These are phyloP conservation scores for Helicoverpa armigera DNA, from an alignment of 1,140 invertebrate species.

Conservation along the genomic window DNA sequence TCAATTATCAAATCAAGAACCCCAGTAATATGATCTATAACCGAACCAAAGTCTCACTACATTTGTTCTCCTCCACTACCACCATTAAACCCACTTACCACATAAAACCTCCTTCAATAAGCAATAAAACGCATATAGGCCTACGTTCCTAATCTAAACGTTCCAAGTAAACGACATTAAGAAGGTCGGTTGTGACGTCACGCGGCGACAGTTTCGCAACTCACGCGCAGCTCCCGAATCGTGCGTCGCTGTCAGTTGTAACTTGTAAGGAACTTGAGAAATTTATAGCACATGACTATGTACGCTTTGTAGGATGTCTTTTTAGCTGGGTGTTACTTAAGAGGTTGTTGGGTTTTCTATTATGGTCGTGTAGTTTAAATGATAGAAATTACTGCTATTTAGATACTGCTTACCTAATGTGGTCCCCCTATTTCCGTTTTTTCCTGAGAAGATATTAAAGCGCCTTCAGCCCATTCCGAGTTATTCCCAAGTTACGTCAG, in stretches of 20 bases:
- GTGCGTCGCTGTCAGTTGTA: conserved; percentile 4
- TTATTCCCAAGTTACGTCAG: too few relatives aligned
- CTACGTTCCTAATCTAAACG: conserved; percentile 21
- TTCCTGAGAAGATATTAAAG: too few relatives aligned
- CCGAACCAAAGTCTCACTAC: too few relatives aligned
- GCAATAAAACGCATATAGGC: background rate
- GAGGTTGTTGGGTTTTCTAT: background rate
- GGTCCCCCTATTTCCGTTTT: too few relatives aligned
- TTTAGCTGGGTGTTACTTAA: background rate
- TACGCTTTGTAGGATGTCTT: background rate
- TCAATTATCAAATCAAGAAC: too few relatives aligned
- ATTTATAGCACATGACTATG: conserved; percentile 21
- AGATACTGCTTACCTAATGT: too few relatives aligned
- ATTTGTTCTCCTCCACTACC: background rate
- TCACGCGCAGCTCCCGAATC: conserved; percentile 30
- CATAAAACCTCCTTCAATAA: background rate
- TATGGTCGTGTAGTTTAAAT: too few relatives aligned
- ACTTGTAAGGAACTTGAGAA: conserved; percentile 20
- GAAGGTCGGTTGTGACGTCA: conserved; percentile 33
- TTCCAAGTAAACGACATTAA: conserved; percentile 38
- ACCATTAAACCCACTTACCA: background rate
- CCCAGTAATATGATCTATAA: too few relatives aligned
- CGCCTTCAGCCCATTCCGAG: too few relatives aligned
- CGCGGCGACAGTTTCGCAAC: conserved; percentile 24
- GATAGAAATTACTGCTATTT: too few relatives aligned